Evolutionary conservation across 2,797 vertebrate species (phyloP).

Genomic region (Lagodon rhomboides): DNA sequence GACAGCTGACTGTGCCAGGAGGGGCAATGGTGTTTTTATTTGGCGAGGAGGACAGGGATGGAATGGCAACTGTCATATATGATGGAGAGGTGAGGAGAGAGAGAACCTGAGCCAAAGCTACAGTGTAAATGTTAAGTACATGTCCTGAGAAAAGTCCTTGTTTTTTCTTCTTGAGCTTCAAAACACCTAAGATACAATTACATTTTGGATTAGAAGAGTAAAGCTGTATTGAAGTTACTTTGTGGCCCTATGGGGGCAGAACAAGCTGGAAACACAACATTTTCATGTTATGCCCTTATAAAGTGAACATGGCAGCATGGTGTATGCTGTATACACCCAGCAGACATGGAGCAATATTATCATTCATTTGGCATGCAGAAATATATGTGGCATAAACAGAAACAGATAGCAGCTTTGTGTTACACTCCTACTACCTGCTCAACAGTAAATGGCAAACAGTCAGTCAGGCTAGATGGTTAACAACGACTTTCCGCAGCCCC

Average conservation of each 20-base stretch:
- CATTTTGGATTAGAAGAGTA: background rate
- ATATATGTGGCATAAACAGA: no score
- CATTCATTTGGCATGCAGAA: no score
- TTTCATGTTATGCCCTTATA: no score
- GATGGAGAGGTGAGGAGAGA: slow-evolving; percentile 84
- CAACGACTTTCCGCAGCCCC: no score
- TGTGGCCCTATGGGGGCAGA: background rate
- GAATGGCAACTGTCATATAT: slow-evolving; percentile 79
- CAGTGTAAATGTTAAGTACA: background rate
- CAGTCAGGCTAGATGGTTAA: no score
- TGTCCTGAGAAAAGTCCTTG: background rate
- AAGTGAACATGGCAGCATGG: no score
- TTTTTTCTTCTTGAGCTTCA: background rate
- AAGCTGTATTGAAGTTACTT: background rate
- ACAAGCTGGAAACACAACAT: background rate
- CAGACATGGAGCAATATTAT: no score
- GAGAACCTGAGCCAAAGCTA: background rate
- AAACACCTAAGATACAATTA: background rate
- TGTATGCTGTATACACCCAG: no score
- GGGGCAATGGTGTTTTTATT: slow-evolving; percentile 84
- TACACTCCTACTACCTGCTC: no score
- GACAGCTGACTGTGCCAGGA: slow-evolving; percentile 77
- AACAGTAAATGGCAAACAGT: no score
- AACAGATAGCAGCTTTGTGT: no score
- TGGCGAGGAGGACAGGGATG: slow-evolving; percentile 74